These are phyloP conservation scores for Hippoglossus stenolepis DNA, from an alignment of 2,113 vertebrate genomes.

Conservation along the genomic window DNA sequence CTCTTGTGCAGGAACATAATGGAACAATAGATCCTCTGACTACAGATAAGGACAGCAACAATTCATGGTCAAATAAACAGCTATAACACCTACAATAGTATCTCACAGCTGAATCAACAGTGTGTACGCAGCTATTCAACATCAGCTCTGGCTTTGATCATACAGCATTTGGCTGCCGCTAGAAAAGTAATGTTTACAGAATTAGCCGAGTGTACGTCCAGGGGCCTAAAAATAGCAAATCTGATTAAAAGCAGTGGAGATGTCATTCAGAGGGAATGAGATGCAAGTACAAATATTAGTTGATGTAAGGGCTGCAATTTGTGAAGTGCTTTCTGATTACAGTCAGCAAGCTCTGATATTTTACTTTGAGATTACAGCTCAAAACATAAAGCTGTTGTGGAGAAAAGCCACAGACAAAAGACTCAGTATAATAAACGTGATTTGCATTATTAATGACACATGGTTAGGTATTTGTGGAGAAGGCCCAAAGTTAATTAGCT, in stretches of 20 bases:
- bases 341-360: slow-evolving; percentile 71
- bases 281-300: slow-evolving; percentile 39
- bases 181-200: slow-evolving; percentile 68
- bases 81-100: slow-evolving; percentile 77
- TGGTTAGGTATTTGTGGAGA: not conserved
- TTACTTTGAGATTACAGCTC: slow-evolving; percentile 60
- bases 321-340: slow-evolving; percentile 70
- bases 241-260: slow-evolving; percentile 57
- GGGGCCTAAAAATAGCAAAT: slow-evolving; percentile 62
- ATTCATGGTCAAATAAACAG: slow-evolving; percentile 81
- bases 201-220: slow-evolving; percentile 63
- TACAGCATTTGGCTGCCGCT: slow-evolving; percentile 53
- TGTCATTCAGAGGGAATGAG: slow-evolving; percentile 61
- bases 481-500: not conserved
- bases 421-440: not conserved
- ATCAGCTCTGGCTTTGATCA: slow-evolving; percentile 70
- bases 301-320: slow-evolving; percentile 46
- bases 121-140: slow-evolving; percentile 60
- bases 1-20: slow-evolving; percentile 66
- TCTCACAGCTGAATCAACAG: slow-evolving; percentile 81
- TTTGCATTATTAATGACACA: not conserved
- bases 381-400: slow-evolving; percentile 42
- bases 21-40: slow-evolving; percentile 74
- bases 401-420: too few relatives aligned
- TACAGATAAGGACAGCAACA: slow-evolving; percentile 77